Evolutionary conservation across 2,113 vertebrate genomes (phyloP).

Genomic region (Oreamnos americanus): DNA sequence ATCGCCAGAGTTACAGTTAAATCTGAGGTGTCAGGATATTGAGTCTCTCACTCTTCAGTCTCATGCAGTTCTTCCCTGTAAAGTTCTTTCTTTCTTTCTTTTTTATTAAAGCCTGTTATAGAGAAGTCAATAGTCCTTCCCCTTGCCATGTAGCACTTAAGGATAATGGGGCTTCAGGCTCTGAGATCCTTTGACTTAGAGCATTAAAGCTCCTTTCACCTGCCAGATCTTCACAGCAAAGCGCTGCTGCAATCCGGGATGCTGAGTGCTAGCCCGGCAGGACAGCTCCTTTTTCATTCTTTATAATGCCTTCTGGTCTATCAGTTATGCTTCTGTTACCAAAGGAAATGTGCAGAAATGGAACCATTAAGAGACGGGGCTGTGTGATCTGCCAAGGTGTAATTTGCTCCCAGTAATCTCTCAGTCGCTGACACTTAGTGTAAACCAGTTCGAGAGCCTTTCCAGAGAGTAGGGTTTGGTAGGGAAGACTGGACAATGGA

Average conservation of each 20-base stretch:
- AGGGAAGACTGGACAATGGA: background rate
- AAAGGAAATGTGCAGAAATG: constrained; percentile 12
- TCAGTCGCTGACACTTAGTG: background rate
- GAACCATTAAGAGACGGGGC: background rate
- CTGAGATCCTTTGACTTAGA: background rate
- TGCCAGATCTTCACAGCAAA: constrained; percentile 20
- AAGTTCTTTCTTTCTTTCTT: background rate
- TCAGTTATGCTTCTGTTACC: background rate
- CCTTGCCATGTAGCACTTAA: constrained; percentile 44
- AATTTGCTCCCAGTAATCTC: background rate
- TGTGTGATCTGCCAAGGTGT: background rate
- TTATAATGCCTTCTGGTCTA: background rate
- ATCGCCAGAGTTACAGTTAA: background rate
- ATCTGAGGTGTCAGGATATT: background rate
- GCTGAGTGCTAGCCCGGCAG: background rate
- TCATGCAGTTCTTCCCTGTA: background rate
- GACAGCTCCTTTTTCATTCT: background rate
- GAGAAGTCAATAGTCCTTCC: constrained; percentile 18
- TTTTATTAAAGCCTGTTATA: background rate
- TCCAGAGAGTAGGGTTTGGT: background rate
- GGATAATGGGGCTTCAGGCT: constrained; percentile 26
- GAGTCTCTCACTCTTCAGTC: background rate
- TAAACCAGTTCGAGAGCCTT: background rate
- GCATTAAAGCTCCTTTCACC: constrained; percentile 28
- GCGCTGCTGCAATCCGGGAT: background rate